A percentile compares a stretch with the other conserved stretches of the same genome.
Conservation (phyloP, 1,140 invertebrate genomes). For the Drosophila watanabei region DNA sequence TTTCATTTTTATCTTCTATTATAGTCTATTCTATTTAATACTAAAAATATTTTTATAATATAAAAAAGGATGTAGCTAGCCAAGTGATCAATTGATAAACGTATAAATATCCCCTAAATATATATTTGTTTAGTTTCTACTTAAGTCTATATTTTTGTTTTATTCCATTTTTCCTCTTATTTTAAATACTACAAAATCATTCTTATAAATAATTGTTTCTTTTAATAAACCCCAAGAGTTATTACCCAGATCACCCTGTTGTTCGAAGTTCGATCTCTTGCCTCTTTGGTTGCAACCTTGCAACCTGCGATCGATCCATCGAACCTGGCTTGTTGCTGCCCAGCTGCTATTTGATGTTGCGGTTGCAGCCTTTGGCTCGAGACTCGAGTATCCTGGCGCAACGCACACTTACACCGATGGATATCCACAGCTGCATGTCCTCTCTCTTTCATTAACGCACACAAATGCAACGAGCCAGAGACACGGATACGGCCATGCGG, state of each 20-base stretch:
- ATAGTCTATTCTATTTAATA: too few species aligned
- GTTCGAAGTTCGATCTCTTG: slow-evolving; percentile 5
- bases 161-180: too few species aligned
- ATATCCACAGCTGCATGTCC: slow-evolving; percentile 58
- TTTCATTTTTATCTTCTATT: too few species aligned
- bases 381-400: slow-evolving; percentile 54
- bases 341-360: slow-evolving; percentile 18
- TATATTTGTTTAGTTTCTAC: too few species aligned
- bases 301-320: slow-evolving; percentile 52
- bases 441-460: slow-evolving; percentile 50
- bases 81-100: too few species aligned
- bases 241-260: slow-evolving; percentile 32
- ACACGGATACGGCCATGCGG: slow-evolving; percentile 50
- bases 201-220: too few species aligned
- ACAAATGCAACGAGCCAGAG: slow-evolving; percentile 18
- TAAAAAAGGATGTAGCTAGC: too few species aligned
- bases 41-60: too few species aligned
- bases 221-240: not conserved
- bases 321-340: slow-evolving; percentile 39
- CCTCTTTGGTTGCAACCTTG: slow-evolving; percentile 16
- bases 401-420: slow-evolving; percentile 1
- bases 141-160: too few species aligned
- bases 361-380: slow-evolving; percentile 39
- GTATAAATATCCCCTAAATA: too few species aligned
- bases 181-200: too few species aligned